Evolutionary conservation across 2,888 invertebrate genomes (phyloP), one percentile per base, ranked within the genome.

Genomic region (Oscheius sp.): DNA sequence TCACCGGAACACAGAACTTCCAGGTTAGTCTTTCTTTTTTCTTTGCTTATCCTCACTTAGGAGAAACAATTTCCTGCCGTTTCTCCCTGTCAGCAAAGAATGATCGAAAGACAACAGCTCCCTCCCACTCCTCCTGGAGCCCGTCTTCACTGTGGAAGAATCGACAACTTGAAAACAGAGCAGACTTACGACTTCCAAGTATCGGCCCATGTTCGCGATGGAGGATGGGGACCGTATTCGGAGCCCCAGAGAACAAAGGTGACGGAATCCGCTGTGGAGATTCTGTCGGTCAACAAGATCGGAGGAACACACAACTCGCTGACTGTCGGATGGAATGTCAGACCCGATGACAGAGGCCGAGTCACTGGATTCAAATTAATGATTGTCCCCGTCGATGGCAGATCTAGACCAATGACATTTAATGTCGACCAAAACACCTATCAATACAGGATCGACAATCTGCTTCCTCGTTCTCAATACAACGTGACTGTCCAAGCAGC

Each of bases 391-490:
- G 67, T 74, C 9, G 84, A 83, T 63, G 75, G 82, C 54, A 68
- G 75, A 9, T 76, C 80, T 45, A 77, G 77, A 47, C 71, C 82
- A 14, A 80, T 80, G 51, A 79, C 78, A 17, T 86, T 83, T 78
- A 81, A 79, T 24, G 84, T 86, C 32, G 86, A 86, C 57, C 73
- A 81, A 9, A 75, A 72, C 69, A 85, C 86, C 24, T 81, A 78
- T 67, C 82, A 82, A 59, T 86, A 86, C 70, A 67, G 62, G 22
- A 81, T 83, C 45, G 84, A 85, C 64, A 77, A 79, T 20, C 74
- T 86, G 20, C 67, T 74, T n/a, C 83, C 86, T n/a, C 72, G 80
- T 50, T 86, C 86, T 14, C 74, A 76, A 24, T 86, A 86, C 78
- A 80, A 83, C 49, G 85, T 86, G 1, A 82, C 84, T 12, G 85